These are phyloP conservation scores for Mactromeris polynyma DNA, from an alignment of 2,888 invertebrate genomes.

Conservation along the genomic window DNA sequence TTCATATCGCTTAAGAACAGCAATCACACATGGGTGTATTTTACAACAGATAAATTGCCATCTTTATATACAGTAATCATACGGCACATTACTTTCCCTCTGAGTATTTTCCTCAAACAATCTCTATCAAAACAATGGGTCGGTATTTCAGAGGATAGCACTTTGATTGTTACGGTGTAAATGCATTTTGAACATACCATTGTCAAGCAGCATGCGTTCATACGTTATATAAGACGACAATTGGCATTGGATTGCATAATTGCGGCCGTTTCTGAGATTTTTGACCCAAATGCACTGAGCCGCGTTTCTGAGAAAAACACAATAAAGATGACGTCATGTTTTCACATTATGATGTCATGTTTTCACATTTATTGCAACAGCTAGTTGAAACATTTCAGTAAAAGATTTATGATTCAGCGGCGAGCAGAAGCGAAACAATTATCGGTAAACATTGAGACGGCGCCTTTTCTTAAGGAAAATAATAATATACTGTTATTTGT, in stretches of 20 bases:
- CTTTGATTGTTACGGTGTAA: neutral
- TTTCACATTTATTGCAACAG: too few relatives aligned
- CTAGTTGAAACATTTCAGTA: too few relatives aligned
- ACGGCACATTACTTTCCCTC: neutral
- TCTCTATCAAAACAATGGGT: neutral
- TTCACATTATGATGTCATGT: too few relatives aligned
- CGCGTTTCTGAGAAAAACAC: too few relatives aligned
- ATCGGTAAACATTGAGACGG: too few relatives aligned
- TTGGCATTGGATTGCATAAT: neutral
- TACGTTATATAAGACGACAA: neutral
- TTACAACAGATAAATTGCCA: neutral
- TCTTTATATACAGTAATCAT: neutral
- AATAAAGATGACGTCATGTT: too few relatives aligned
- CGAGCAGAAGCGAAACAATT: too few relatives aligned
- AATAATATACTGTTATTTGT: too few relatives aligned
- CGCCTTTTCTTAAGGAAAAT: too few relatives aligned
- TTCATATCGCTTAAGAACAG: neutral
- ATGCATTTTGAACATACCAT: neutral
- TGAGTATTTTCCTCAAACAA: neutral
- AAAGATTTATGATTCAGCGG: too few relatives aligned
- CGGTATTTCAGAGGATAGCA: neutral
- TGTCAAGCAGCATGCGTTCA: neutral
- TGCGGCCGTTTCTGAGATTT: too few relatives aligned
- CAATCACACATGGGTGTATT: neutral
- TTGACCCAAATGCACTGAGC: too few relatives aligned